phyloP scores from a whole-genome alignment of 2,888 invertebrate genomes.

The Synergus japonicus region DNA sequence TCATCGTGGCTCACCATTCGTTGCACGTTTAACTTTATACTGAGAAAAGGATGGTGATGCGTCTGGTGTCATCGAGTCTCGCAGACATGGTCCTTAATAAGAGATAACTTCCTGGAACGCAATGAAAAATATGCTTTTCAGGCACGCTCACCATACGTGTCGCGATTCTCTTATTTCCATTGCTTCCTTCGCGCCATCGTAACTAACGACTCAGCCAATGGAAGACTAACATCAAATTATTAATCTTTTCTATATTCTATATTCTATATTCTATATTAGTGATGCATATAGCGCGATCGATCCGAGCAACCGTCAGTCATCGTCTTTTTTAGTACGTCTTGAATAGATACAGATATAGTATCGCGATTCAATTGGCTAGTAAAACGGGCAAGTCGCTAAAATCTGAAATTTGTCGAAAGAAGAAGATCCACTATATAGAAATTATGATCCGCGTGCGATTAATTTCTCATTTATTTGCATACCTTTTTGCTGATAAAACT shows the following conservation, averaged over 20 bases:
- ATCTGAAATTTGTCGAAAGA: no score
- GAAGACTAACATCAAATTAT: not conserved
- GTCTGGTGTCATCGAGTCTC: slow-evolving; percentile 41
- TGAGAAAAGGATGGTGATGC: slow-evolving; percentile 44
- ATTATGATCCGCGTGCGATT: no score
- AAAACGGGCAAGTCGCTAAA: no score
- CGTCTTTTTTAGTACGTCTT: no score
- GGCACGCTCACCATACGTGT: slow-evolving; percentile 73
- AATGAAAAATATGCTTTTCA: slow-evolving; percentile 74
- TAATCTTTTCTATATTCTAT: not conserved
- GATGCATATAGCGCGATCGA: no score
- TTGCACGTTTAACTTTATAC: slow-evolving; percentile 68
- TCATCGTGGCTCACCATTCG: slow-evolving; percentile 61
- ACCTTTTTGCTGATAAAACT: no score
- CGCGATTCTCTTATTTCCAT: slow-evolving; percentile 72
- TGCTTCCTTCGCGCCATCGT: slow-evolving; percentile 10
- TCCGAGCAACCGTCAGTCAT: no score
- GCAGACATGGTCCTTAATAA: slow-evolving; percentile 64
- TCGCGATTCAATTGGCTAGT: no score
- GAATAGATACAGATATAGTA: no score
- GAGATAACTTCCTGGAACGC: slow-evolving; percentile 71
- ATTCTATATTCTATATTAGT: no score
- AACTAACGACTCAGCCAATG: not conserved
- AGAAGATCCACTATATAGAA: no score
- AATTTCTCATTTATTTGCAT: no score